Evolutionary conservation across 2,797 vertebrate species (phyloP).

Genomic region (Neomorphus geoffroyi): DNA sequence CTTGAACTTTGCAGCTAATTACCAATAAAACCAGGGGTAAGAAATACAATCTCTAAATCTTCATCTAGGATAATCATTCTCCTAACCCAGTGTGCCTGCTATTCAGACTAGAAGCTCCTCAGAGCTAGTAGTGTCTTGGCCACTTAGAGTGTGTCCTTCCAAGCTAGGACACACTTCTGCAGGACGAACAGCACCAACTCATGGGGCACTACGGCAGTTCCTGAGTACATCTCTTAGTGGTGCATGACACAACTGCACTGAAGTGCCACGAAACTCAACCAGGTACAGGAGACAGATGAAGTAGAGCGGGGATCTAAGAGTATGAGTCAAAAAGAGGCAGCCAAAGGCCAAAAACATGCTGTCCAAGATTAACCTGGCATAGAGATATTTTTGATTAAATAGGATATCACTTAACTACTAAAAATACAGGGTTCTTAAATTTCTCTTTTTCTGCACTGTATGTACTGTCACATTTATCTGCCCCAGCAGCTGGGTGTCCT

Average conservation of each 20-base stretch:
- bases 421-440: not conserved
- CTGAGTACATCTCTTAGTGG: not conserved
- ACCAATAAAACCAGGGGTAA: not conserved
- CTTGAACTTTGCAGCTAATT: slow-evolving; percentile 20
- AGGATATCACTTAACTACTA: not conserved
- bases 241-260: not conserved
- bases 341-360: not conserved
- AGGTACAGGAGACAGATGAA: not conserved
- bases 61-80: not conserved
- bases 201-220: not conserved
- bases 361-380: not conserved
- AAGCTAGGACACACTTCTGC: not conserved
- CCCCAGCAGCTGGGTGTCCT: not conserved
- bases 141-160: not conserved
- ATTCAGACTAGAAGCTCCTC: not conserved
- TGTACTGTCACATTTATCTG: not conserved
- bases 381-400: not conserved
- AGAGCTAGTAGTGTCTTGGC: not conserved
- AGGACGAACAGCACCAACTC: not conserved
- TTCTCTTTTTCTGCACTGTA: not conserved
- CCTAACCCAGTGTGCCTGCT: not conserved
- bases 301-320: not conserved
- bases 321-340: not conserved
- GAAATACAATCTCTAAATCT: not conserved
- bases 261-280: not conserved